Conservation (phyloP, 2,113 vertebrate genomes). For the Eurystomus gularis region DNA sequence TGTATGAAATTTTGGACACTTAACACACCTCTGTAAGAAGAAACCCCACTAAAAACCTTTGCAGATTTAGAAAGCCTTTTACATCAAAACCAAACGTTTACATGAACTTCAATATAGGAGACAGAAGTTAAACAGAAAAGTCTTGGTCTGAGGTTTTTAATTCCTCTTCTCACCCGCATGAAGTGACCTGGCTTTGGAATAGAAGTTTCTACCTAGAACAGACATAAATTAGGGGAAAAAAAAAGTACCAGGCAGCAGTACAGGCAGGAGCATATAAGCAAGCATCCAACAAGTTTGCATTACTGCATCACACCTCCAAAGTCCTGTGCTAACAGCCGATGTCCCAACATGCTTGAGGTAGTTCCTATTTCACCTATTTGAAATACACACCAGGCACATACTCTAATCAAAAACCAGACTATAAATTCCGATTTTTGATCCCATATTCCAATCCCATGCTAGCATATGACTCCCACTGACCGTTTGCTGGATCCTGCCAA, state of each 20-base stretch:
- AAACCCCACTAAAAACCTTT: accelerated
- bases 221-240: not conserved
- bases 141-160: not conserved
- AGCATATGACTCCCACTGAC: not conserved
- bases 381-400: not conserved
- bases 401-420: not conserved
- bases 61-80: not conserved
- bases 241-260: not conserved
- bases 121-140: not conserved
- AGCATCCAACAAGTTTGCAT: not conserved
- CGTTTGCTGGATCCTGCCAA: not conserved
- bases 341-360: not conserved
- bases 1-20: not conserved
- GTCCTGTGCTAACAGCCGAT: not conserved
- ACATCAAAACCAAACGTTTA: not conserved
- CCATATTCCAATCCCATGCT: not conserved
- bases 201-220: not conserved
- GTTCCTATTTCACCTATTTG: not conserved
- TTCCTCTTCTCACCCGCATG: not conserved
- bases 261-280: not conserved
- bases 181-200: not conserved
- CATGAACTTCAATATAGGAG: not conserved
- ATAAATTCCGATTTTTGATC: not conserved
- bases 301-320: not conserved
- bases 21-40: not conserved